Evolutionary conservation across 2,797 vertebrate species (phyloP).

Genomic region (Notolepis coatsorum): DNA sequence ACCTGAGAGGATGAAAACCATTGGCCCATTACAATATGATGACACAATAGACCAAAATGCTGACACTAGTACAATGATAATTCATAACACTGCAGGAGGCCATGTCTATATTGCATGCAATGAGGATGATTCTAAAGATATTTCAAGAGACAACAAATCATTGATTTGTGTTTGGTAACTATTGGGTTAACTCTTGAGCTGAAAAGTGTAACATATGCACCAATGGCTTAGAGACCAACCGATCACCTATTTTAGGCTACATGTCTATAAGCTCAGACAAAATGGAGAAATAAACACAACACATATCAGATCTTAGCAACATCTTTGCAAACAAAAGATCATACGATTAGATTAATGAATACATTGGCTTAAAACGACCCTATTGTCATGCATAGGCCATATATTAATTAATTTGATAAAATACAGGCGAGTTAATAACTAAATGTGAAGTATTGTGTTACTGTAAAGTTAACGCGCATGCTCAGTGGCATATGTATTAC

Average conservation of each 20-base stretch:
- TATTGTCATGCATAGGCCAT: constrained; percentile 39
- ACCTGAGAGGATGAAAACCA: constrained; percentile 11
- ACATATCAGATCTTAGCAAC: not conserved
- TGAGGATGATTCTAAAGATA: too few species aligned
- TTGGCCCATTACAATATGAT: constrained; percentile 5
- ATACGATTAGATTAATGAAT: constrained; percentile 16
- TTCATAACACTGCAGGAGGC: not conserved
- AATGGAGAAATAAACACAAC: constrained; percentile 30
- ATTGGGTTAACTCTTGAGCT: constrained; percentile 64
- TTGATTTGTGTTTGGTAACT: constrained; percentile 51
- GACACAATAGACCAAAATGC: constrained; percentile 1
- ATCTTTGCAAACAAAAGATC: constrained; percentile 27
- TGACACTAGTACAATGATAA: not conserved
- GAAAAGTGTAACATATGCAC: constrained; percentile 50
- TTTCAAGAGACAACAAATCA: constrained; percentile 4
- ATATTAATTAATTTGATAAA: constrained; percentile 36
- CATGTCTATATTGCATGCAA: not conserved
- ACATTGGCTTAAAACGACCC: not conserved
- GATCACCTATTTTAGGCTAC: constrained; percentile 26
- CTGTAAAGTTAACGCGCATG: constrained; percentile 74
- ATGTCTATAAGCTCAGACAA: constrained; percentile 49
- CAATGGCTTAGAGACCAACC: constrained; percentile 50
- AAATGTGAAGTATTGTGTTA: constrained; percentile 57
- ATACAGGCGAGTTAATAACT: constrained; percentile 14
- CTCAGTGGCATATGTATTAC: constrained; percentile 70